Evolutionary conservation across 37 sponge, comb jelly and placozoan genomes (phyloP).

Genomic region (Lycopodina hypogea): DNA sequence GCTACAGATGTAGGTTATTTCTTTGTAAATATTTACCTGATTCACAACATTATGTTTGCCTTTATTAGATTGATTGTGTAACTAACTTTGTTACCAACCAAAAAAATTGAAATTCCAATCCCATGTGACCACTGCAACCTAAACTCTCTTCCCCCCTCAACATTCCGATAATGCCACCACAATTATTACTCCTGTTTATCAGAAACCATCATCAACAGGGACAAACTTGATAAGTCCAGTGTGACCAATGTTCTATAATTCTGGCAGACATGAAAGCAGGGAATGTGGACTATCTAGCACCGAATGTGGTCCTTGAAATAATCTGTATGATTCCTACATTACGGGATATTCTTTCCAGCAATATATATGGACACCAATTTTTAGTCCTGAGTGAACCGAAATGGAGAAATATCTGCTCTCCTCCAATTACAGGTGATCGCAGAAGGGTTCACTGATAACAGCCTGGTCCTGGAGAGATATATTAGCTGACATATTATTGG

Average conservation of each 20-base stretch:
- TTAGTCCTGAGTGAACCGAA: constrained; percentile 11
- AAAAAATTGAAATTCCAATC: constrained; percentile 59
- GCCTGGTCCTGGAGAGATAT: constrained; percentile 18
- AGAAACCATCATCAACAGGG: not conserved
- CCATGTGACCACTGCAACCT: constrained; percentile 24
- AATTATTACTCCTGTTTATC: not conserved
- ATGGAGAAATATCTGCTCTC: constrained; percentile 58
- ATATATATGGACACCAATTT: constrained; percentile 34
- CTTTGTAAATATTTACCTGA: too few relatives aligned
- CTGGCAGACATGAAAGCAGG: constrained; percentile 39
- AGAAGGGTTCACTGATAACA: constrained; percentile 1
- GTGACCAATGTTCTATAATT: not conserved
- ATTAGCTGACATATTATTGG: constrained; percentile 77
- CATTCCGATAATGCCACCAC: not conserved
- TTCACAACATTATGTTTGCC: too few relatives aligned
- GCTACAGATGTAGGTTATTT: too few relatives aligned
- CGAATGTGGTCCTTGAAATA: constrained; percentile 47
- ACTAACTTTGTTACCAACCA: constrained; percentile 86
- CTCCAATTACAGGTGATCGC: constrained; percentile 38
- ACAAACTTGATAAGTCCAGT: not conserved
- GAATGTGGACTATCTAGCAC: constrained; percentile 44
- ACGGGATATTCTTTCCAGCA: constrained; percentile 26
- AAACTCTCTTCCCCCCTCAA: not conserved
- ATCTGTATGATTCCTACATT: constrained; percentile 35
- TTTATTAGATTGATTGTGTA: constrained; percentile 83